Evolutionary conservation across 2,888 invertebrate genomes (phyloP).

Genomic region (Lepidochitona cinerea): DNA sequence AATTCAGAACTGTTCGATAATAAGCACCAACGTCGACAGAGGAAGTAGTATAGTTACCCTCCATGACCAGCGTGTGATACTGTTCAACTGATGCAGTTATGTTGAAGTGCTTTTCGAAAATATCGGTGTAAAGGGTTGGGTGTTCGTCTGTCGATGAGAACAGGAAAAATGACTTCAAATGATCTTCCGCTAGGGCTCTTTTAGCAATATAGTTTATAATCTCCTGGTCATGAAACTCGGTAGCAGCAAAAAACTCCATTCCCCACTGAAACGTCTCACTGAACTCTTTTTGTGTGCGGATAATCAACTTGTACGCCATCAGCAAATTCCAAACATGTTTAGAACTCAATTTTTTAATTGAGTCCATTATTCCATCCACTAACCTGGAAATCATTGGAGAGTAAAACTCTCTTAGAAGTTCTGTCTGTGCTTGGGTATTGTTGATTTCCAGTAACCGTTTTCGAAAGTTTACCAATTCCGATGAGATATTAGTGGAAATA

Average conservation of each 20-base stretch:
- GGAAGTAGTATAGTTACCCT: background rate
- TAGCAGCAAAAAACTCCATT: slow-evolving; percentile 13
- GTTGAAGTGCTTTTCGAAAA: background rate
- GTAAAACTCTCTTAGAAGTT: slow-evolving; percentile 8
- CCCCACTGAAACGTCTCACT: slow-evolving; percentile 14
- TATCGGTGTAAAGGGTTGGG: background rate
- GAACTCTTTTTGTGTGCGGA: slow-evolving; percentile 15
- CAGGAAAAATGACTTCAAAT: background rate
- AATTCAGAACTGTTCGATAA: slow-evolving; percentile 12
- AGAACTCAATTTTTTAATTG: background rate
- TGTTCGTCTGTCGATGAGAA: background rate
- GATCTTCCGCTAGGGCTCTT: slow-evolving; percentile 16
- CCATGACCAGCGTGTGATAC: background rate
- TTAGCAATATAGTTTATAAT: slow-evolving; percentile 1
- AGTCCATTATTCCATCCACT: background rate
- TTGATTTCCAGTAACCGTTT: background rate
- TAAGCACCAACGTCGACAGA: background rate
- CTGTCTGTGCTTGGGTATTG: background rate
- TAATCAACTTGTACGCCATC: slow-evolving; percentile 21
- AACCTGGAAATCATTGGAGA: slow-evolving; percentile 8
- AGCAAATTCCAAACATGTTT: slow-evolving; percentile 16
- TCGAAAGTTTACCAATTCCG: background rate
- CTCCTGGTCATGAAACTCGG: slow-evolving; percentile 5
- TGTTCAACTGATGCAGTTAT: background rate
- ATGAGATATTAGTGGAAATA: background rate